These are phyloP conservation scores for Eunapius fragilis DNA, from an alignment of 37 sponge, comb jelly and placozoan genomes.

Conservation along the genomic window DNA sequence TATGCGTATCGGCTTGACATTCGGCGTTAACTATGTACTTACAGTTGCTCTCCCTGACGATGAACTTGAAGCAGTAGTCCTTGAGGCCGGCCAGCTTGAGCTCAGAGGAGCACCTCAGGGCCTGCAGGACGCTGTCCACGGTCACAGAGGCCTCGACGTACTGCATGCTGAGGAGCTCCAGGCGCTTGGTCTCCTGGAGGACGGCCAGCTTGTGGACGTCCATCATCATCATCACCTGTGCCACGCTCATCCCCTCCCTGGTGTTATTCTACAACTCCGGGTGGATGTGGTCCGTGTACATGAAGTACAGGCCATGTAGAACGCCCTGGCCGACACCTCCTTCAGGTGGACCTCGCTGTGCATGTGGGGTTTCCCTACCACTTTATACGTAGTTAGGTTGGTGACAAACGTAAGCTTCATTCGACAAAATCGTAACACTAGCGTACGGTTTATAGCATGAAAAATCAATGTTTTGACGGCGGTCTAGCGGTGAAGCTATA, in stretches of 20 bases:
- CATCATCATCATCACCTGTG: slow-evolving; percentile 82
- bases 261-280: slow-evolving; percentile 57
- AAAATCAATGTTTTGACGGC: too few relatives aligned
- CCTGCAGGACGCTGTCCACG: slow-evolving; percentile 84
- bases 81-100: slow-evolving; percentile 73
- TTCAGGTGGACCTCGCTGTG: slow-evolving; percentile 61
- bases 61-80: slow-evolving; percentile 88
- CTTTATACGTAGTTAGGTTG: too few relatives aligned
- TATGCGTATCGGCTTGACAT: slow-evolving; percentile 52
- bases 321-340: slow-evolving; percentile 69
- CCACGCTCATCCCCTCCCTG: slow-evolving; percentile 46
- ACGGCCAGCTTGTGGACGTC: slow-evolving; percentile 91
- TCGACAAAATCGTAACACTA: too few relatives aligned
- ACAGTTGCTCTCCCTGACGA: slow-evolving; percentile 81
- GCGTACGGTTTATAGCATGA: too few relatives aligned
- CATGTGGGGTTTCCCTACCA: too few relatives aligned
- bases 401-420: too few relatives aligned
- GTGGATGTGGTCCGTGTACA: slow-evolving; percentile 92
- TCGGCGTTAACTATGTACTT: slow-evolving; percentile 83
- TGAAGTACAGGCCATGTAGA: slow-evolving; percentile 83
- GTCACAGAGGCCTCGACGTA: slow-evolving; percentile 91
- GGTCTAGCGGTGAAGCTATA: too few relatives aligned
- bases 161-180: slow-evolving; percentile 89
- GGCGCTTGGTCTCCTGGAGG: slow-evolving; percentile 71
- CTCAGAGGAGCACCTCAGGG: slow-evolving; percentile 81